Percentiles rank a stretch among this genome's conserved stretches.
These are phyloP conservation scores for Pseudomyrmex sp. DNA, from an alignment of 1,140 invertebrate genomes.

Conservation along the genomic window DNA sequence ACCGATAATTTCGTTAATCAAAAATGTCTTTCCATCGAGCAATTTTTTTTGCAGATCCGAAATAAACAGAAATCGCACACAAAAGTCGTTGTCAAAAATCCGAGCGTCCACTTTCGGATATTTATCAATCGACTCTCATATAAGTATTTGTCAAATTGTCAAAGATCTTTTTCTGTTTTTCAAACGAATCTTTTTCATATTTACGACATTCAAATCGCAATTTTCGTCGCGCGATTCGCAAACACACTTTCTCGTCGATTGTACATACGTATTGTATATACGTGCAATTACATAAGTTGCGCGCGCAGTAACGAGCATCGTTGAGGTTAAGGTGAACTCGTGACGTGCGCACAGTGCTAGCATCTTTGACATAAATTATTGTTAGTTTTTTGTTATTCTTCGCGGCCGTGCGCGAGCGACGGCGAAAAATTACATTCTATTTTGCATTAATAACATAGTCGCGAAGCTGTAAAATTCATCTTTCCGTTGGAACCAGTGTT, in stretches of 20 bases:
- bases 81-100: no score
- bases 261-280: background rate
- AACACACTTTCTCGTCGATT: slow-evolving; percentile 21
- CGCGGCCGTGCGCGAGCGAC: slow-evolving; percentile 22
- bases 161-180: background rate
- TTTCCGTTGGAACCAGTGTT: no score
- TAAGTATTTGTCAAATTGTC: no score
- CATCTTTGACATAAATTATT: slow-evolving; percentile 68
- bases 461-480: no score
- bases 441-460: no score
- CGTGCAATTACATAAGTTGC: slow-evolving; percentile 29
- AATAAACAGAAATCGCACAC: no score
- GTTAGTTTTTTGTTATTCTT: slow-evolving; percentile 57
- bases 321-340: slow-evolving; percentile 69
- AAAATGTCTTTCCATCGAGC: no score
- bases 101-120: background rate
- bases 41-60: no score
- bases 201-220: background rate
- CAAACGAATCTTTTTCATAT: background rate
- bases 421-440: background rate
- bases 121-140: no score
- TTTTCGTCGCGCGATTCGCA: slow-evolving; percentile 8
- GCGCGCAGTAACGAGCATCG: slow-evolving; percentile 67
- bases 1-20: no score
- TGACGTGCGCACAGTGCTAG: slow-evolving; percentile 71